Evolutionary conservation across 2,113 vertebrate genomes (phyloP).

Genomic region (Isurus oxyrinchus): DNA sequence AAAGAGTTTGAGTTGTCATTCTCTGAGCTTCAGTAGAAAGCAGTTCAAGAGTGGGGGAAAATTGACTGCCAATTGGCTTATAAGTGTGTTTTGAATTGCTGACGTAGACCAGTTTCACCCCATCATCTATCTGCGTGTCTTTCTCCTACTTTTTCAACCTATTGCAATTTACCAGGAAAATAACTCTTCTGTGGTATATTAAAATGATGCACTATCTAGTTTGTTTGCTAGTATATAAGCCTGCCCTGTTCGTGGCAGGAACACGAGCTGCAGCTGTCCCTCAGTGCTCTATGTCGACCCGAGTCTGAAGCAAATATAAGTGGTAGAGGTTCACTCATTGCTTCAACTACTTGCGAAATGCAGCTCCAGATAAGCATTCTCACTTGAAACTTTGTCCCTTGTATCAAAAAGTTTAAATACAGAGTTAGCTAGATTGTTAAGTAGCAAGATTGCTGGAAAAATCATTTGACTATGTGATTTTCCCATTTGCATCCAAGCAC

Average conservation of each 20-base stretch:
- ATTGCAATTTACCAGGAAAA: neutral
- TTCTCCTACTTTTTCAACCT: neutral
- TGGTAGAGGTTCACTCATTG: neutral
- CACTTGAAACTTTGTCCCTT: neutral
- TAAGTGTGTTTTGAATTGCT: neutral
- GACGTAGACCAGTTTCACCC: neutral
- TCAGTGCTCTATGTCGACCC: neutral
- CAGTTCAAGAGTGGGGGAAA: neutral
- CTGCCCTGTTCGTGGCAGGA: neutral
- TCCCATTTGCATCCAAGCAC: neutral
- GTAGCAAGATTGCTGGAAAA: neutral
- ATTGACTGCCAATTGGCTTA: no score
- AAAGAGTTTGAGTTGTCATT: neutral
- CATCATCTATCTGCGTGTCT: neutral
- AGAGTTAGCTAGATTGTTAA: neutral
- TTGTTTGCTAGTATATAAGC: neutral
- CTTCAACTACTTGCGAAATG: neutral
- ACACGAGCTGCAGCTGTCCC: neutral
- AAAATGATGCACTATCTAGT: neutral
- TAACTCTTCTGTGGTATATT: neutral
- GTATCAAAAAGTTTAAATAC: neutral
- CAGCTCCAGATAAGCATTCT: neutral
- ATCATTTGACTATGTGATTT: neutral
- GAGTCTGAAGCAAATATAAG: neutral
- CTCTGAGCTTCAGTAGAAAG: neutral